Conservation (phyloP, 1,140 invertebrate species). For the Zophobas atratus region DNA sequence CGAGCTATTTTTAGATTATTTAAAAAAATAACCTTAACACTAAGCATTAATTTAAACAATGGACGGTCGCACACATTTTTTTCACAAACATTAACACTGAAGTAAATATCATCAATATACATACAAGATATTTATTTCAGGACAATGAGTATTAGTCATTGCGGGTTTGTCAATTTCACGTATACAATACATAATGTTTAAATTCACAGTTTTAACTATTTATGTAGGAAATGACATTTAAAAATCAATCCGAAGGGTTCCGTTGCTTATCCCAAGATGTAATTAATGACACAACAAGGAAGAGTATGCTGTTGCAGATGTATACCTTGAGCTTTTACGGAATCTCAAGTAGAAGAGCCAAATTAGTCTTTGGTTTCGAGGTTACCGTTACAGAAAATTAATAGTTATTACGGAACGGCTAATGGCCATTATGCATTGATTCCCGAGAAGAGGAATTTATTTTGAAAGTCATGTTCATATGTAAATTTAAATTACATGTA, state of each 20-base stretch:
- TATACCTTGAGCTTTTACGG: constrained; percentile 1
- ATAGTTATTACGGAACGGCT: background rate
- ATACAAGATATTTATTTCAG: background rate
- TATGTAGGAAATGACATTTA: too few relatives aligned
- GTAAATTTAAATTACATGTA: too few relatives aligned
- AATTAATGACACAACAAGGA: background rate
- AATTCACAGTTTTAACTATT: too few relatives aligned
- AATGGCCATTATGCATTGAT: too few relatives aligned
- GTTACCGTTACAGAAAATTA: constrained; percentile 9
- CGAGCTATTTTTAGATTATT: constrained; percentile 26
- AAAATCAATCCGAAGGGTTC: background rate
- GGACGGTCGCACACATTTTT: constrained; percentile 11
- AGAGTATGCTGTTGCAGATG: background rate
- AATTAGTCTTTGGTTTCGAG: background rate
- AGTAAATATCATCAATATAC: too few relatives aligned
- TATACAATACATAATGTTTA: too few relatives aligned
- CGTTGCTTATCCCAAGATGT: background rate
- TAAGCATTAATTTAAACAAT: constrained; percentile 32
- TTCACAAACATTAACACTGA: constrained; percentile 6
- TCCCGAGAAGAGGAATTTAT: too few relatives aligned
- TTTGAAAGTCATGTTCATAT: too few relatives aligned
- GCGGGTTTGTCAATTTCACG: too few relatives aligned
- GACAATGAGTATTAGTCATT: background rate
- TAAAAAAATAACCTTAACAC: constrained; percentile 20
- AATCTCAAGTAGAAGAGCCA: background rate